These are phyloP conservation scores for Nowickia ferox DNA, from an alignment of 2,888 invertebrate genomes.

Conservation along the genomic window DNA sequence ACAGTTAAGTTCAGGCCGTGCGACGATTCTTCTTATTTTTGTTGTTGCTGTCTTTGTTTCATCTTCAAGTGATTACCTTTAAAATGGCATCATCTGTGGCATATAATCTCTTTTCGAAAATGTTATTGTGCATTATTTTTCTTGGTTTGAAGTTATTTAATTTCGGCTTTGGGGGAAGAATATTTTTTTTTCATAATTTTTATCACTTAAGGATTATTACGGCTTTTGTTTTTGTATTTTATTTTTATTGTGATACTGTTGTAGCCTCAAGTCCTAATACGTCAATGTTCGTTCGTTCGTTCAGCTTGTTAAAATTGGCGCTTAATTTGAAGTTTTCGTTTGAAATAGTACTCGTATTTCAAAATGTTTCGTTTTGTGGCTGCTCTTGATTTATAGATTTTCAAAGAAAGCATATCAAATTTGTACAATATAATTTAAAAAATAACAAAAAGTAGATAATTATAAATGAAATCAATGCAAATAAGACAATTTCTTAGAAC, in stretches of 20 bases:
- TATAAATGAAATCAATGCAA: conserved; percentile 26
- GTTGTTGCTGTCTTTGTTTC: conserved; percentile 20
- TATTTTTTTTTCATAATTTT: not conserved
- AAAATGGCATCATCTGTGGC: conserved; percentile 67
- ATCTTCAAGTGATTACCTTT: conserved; percentile 56
- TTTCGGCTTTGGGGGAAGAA: conserved; percentile 32
- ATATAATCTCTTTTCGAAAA: conserved; percentile 54
- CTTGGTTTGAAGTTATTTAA: conserved; percentile 50
- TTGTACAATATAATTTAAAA: not conserved
- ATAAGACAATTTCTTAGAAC: conserved; percentile 7
- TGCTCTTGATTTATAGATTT: conserved; percentile 61
- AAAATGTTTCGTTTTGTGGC: conserved; percentile 21
- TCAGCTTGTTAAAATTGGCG: conserved; percentile 51
- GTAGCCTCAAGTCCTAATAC: conserved; percentile 42
- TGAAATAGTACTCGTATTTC: no score
- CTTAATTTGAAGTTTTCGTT: conserved; percentile 53
- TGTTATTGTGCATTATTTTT: conserved; percentile 59
- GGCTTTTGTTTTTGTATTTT: not conserved
- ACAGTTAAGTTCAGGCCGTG: conserved; percentile 17
- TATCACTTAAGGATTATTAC: conserved; percentile 41
- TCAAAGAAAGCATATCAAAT: conserved; percentile 44
- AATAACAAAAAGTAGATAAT: conserved; percentile 26
- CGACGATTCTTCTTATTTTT: not conserved
- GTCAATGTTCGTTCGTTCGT: conserved; percentile 39
- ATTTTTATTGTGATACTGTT: conserved; percentile 20